Base-by-base conservation (phyloP, 2,113 vertebrate genomes). In the Ptyas mucosa region DNA sequence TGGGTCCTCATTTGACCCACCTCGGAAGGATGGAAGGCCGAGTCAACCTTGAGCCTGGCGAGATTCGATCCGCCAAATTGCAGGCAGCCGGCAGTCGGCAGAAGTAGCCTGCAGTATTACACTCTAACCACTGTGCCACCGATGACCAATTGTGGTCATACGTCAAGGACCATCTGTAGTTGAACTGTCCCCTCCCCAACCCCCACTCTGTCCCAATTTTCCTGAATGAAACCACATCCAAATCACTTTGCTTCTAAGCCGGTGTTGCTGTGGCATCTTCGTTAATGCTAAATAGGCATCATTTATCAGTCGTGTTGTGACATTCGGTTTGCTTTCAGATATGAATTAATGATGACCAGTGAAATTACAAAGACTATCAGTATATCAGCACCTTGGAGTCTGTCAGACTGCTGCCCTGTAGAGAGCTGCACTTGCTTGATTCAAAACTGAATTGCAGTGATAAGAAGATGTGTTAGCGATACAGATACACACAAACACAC, bases 361-460 rank as follows among this genome's bases (percentile, higher is more conserved):
- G 43, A 92, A 53, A 18, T 91, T 93, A 87, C 61, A 92, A 39
- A n/a, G 91, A 92, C 21, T 5, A 51, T 90, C 61, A 89, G 51
- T 75, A 88, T 15, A 64, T 87, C 94, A 96, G 21, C 53, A 89
- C 46, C 34, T 49, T 75, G 39, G 89, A 93, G 90, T 5, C 18
- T 91, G 61, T 21, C 93, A 26, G 39, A 58, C 9, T 1, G 64
- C 57, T 69, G 2, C 6, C 93, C 1, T 0, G 46, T 75, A 92
- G 85, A 92, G 39, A 94, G 87, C 15, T 39, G 34, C 34, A 52
- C 14, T 5, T 90, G 90, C 89, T 5, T 15, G 34, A 85, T 88
- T 51, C 20, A 21, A 95, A 24, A 53, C 29, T 26, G 91, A 91
- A 92, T 91, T 90, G 2, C 55, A 93, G 39, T 24, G 54, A 94